A percentile compares a stretch with the other conserved stretches of the same genome.
These are phyloP conservation scores for Petrocephalus zakoni DNA, from an alignment of 2,113 vertebrate genomes.

Conservation along the genomic window DNA sequence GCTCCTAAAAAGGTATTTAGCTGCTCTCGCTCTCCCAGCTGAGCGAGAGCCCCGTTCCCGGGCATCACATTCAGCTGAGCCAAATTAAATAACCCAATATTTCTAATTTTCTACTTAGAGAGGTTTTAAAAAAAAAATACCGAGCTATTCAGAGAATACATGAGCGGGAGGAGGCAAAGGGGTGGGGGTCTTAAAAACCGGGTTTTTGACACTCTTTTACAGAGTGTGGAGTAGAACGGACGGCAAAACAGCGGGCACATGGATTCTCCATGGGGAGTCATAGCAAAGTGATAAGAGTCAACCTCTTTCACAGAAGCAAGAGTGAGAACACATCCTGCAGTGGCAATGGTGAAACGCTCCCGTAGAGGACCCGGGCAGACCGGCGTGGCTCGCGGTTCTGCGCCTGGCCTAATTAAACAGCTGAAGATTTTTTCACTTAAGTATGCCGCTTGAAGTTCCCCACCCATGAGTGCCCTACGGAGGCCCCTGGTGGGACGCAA, in stretches of 20 bases:
- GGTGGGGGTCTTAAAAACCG: not conserved
- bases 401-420: constrained; percentile 2
- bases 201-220: not conserved
- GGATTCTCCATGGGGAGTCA: not conserved
- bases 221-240: not conserved
- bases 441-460: not conserved
- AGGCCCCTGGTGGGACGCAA: not conserved
- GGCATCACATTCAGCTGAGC: not conserved
- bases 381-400: not conserved
- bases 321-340: not conserved
- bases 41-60: not conserved
- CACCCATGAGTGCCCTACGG: not conserved
- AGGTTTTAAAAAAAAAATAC: not conserved
- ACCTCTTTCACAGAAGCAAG: not conserved
- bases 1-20: not conserved
- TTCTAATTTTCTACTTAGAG: constrained; percentile 2
- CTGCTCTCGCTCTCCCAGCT: not conserved
- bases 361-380: not conserved
- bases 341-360: not conserved
- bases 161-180: not conserved
- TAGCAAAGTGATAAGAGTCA: not conserved
- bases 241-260: not conserved
- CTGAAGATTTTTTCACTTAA: not conserved
- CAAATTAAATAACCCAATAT: not conserved
- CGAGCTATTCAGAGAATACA: not conserved